phyloP scores from a whole-genome alignment of 2,113 vertebrate genomes.

The Gallinago jamesoni region DNA sequence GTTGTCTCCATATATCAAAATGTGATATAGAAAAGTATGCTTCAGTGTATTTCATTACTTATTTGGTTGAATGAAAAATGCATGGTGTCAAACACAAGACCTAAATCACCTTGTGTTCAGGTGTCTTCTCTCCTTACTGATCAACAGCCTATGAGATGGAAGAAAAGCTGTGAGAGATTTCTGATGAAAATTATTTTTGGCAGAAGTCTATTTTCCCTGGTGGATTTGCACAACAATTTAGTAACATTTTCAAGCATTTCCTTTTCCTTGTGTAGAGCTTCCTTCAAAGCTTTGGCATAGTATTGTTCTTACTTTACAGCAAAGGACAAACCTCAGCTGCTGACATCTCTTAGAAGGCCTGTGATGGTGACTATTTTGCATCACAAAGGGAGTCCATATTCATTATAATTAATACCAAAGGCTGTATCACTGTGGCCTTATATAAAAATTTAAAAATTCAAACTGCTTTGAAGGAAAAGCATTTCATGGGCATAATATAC shows the following conservation, averaged over 20 bases:
- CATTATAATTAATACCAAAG: not conserved
- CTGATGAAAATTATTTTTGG: not conserved
- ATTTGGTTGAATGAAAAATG: constrained; percentile 12
- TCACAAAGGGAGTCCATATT: constrained; percentile 19
- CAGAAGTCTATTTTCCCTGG: not conserved
- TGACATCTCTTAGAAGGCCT: not conserved
- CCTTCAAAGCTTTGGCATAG: constrained; percentile 3
- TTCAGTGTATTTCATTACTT: constrained; percentile 7
- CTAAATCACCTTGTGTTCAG: not conserved
- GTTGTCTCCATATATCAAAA: not conserved
- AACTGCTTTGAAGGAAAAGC: not conserved
- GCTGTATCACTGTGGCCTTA: not conserved
- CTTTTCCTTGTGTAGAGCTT: not conserved
- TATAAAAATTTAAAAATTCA: not conserved
- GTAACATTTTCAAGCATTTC: not conserved
- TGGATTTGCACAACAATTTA: not conserved
- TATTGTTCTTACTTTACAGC: not conserved
- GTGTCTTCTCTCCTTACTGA: not conserved
- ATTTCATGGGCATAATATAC: not conserved
- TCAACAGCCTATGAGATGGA: not conserved
- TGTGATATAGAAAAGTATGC: not conserved
- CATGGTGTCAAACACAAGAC: constrained; percentile 1
- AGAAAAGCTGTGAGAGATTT: not conserved
- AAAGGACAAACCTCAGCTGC: constrained; percentile 19
- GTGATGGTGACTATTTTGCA: constrained; percentile 22